Evolutionary conservation across 2,113 vertebrate species (phyloP).

Genomic region (Gymnocephalus cernua): DNA sequence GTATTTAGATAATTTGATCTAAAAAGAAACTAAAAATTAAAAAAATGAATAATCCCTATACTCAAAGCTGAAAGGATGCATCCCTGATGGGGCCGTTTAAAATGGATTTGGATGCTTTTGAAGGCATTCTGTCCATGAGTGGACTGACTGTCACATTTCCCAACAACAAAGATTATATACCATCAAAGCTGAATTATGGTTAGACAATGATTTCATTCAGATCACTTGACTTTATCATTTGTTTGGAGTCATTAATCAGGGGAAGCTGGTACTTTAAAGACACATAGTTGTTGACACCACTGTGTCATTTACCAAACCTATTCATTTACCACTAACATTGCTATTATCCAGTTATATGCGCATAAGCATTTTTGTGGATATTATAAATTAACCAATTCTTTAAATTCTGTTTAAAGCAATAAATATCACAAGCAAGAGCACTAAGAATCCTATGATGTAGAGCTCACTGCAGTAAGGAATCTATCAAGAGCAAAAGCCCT

Average conservation of each 20-base stretch:
- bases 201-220: no score
- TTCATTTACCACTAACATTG: not conserved
- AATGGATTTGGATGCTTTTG: constrained; percentile 3
- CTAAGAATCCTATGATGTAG: not conserved
- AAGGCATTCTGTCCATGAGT: not conserved
- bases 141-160: not conserved
- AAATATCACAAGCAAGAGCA: not conserved
- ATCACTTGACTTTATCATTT: not conserved
- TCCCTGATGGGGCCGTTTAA: not conserved
- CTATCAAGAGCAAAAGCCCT: not conserved
- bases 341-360: not conserved
- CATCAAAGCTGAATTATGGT: not conserved
- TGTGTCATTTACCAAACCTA: not conserved
- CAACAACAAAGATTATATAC: not conserved
- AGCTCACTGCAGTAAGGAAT: not conserved
- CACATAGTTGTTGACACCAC: not conserved
- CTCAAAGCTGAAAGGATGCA: not conserved
- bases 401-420: not conserved
- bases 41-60: not conserved
- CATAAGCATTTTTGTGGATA: not conserved
- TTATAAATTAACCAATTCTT: not conserved
- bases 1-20: not conserved
- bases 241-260: not conserved
- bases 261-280: not conserved
- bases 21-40: not conserved